These are phyloP conservation scores for Drosophila sucinea DNA, from an alignment of 1,140 invertebrate species.

Conservation along the genomic window DNA sequence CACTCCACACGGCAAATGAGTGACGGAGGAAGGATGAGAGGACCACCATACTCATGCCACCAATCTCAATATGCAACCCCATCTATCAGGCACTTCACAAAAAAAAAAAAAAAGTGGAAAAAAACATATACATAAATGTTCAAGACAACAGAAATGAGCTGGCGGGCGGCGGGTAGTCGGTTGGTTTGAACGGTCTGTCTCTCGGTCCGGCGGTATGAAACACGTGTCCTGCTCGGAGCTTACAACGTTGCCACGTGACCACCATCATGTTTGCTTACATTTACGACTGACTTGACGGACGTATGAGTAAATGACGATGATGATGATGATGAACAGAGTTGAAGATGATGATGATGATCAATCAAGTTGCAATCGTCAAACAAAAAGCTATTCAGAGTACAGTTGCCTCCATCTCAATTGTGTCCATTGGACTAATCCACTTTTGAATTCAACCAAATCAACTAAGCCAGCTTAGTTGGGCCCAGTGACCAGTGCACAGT, in stretches of 20 bases:
- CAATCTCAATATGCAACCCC: slow-evolving; percentile 37
- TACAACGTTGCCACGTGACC: slow-evolving; percentile 75
- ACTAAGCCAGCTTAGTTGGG: slow-evolving; percentile 30
- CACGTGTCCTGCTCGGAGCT: slow-evolving; percentile 73
- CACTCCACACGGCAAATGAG: slow-evolving; percentile 26
- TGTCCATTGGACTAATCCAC: slow-evolving; percentile 17
- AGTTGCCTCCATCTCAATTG: slow-evolving; percentile 14
- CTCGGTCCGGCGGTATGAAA: slow-evolving; percentile 47
- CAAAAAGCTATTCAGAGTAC: slow-evolving; percentile 10
- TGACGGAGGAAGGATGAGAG: slow-evolving; percentile 7
- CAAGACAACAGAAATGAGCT: slow-evolving; percentile 55
- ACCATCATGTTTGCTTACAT: slow-evolving; percentile 81
- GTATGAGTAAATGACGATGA: slow-evolving; percentile 66
- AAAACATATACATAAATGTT: slow-evolving; percentile 62
- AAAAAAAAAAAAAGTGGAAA: slow-evolving; percentile 25
- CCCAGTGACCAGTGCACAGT: neutral
- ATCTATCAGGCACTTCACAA: slow-evolving; percentile 48
- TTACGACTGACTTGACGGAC: slow-evolving; percentile 72
- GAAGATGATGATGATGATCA: slow-evolving; percentile 18
- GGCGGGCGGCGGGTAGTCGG: neutral
- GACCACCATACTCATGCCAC: slow-evolving; percentile 16
- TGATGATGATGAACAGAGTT: slow-evolving; percentile 4
- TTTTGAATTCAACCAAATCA: slow-evolving; percentile 31
- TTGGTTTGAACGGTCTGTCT: neutral
- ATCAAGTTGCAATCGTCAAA: slow-evolving; percentile 14